Conservation (phyloP, 2,797 vertebrate genomes). For the Acrocephalus scirpaceus region DNA sequence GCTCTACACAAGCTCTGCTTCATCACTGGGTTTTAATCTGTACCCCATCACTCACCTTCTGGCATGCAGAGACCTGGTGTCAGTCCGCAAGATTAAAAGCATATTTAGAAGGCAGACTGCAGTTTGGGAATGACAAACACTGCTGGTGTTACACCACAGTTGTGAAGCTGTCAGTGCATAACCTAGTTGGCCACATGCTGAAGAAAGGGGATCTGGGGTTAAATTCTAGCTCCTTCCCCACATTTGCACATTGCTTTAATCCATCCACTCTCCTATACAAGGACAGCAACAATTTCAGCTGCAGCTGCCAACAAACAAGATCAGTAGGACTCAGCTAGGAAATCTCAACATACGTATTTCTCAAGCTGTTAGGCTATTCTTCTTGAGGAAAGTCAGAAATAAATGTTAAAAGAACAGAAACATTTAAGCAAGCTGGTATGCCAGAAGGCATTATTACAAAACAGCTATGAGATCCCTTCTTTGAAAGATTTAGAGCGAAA, state of each 20-base stretch:
- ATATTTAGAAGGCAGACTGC: neutral
- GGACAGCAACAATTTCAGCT: conserved; percentile 28
- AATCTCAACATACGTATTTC: conserved; percentile 40
- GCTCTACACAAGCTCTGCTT: neutral
- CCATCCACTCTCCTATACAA: conserved; percentile 12
- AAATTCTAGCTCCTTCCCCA: conserved; percentile 15
- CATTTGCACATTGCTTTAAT: conserved; percentile 29
- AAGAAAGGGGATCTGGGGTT: conserved; percentile 12
- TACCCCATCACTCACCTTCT: neutral
- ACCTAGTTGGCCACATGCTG: neutral
- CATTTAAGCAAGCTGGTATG: neutral
- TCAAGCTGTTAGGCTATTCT: conserved; percentile 41
- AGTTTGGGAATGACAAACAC: conserved; percentile 25
- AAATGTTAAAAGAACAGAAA: neutral
- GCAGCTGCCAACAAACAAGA: conserved; percentile 52
- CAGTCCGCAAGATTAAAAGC: conserved; percentile 41
- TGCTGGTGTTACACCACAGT: neutral
- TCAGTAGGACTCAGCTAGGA: conserved; percentile 44
- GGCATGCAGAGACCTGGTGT: conserved; percentile 1
- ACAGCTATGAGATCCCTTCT: neutral
- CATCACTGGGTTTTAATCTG: conserved; percentile 35
- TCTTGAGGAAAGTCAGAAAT: conserved; percentile 30
- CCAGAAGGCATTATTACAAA: conserved; percentile 51
- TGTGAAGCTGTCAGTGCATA: neutral
- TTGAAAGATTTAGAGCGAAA: neutral